phyloP scores from a whole-genome alignment of 2,888 invertebrate genomes.

The Pseudoips prasinana region DNA sequence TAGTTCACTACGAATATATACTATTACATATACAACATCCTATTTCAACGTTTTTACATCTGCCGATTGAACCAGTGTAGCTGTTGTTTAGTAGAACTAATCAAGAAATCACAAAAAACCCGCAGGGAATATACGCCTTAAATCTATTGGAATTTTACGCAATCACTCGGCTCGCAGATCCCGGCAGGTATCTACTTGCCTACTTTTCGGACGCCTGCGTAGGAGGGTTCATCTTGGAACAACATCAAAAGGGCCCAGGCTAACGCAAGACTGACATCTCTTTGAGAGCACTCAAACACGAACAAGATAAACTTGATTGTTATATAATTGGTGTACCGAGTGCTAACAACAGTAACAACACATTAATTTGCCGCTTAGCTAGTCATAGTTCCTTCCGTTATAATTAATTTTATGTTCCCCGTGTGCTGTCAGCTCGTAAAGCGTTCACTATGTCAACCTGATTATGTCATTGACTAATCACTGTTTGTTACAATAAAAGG shows the following conservation, averaged over 20 bases:
- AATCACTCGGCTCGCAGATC: constrained; percentile 13
- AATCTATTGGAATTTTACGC: constrained; percentile 35
- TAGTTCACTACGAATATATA: no score
- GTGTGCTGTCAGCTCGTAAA: constrained; percentile 19
- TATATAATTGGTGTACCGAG: constrained; percentile 6
- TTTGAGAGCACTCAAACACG: constrained; percentile 14
- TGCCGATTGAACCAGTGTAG: no score
- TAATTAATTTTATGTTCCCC: constrained; percentile 23
- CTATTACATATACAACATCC: no score
- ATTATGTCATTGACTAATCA: constrained; percentile 21
- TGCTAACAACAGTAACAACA: background rate
- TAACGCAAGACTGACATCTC: constrained; percentile 27
- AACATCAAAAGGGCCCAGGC: constrained; percentile 13
- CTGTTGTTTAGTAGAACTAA: constrained; percentile 15
- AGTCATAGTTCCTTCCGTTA: constrained; percentile 3
- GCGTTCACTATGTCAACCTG: constrained; percentile 19
- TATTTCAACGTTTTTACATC: no score
- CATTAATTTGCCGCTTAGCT: constrained; percentile 14
- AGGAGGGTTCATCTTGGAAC: constrained; percentile 5
- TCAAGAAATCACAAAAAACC: constrained; percentile 22
- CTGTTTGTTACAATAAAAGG: no score
- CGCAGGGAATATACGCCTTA: constrained; percentile 21
- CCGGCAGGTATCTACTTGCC: constrained; percentile 1
- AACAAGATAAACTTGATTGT: constrained; percentile 11
- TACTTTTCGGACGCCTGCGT: constrained; percentile 16